phyloP scores from a whole-genome alignment of 2,888 invertebrate genomes.

The Tachina fera region DNA sequence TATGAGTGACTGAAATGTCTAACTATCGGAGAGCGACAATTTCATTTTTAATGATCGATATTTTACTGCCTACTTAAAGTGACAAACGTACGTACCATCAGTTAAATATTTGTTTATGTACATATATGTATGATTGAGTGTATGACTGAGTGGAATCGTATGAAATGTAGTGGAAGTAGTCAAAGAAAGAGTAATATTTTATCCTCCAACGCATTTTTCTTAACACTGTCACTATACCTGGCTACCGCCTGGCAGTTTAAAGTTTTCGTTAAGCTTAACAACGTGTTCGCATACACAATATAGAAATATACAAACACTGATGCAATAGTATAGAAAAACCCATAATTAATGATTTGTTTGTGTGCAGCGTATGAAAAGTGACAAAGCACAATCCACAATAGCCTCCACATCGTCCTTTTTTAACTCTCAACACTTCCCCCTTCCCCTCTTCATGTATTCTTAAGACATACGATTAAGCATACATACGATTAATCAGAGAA shows the following conservation, averaged over 20 bases:
- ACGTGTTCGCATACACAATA: constrained; percentile 33
- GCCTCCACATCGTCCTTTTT: constrained; percentile 31
- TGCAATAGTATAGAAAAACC: constrained; percentile 28
- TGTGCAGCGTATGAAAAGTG: constrained; percentile 35
- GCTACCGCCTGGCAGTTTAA: constrained; percentile 15
- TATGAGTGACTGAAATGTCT: constrained; percentile 21
- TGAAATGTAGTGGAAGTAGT: constrained; percentile 50
- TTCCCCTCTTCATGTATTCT: constrained; percentile 6
- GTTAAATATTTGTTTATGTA: constrained; percentile 41
- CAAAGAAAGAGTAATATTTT: constrained; percentile 74
- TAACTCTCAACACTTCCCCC: neutral
- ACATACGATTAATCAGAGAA: no score
- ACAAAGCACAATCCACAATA: constrained; percentile 42
- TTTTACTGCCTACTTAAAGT: constrained; percentile 75
- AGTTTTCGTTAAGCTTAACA: constrained; percentile 26
- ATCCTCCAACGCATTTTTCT: constrained; percentile 78
- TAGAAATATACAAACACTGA: constrained; percentile 3
- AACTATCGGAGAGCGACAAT: constrained; percentile 61
- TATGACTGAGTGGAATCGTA: constrained; percentile 49
- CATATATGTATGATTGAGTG: constrained; percentile 33
- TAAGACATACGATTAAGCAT: no score
- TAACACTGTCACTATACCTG: constrained; percentile 52
- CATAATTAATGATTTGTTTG: constrained; percentile 40
- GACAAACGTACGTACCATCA: constrained; percentile 68
- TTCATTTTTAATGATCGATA: constrained; percentile 76